Base-by-base conservation (phyloP, 1,140 invertebrate species). In the Sesamia nonagrioides region DNA sequence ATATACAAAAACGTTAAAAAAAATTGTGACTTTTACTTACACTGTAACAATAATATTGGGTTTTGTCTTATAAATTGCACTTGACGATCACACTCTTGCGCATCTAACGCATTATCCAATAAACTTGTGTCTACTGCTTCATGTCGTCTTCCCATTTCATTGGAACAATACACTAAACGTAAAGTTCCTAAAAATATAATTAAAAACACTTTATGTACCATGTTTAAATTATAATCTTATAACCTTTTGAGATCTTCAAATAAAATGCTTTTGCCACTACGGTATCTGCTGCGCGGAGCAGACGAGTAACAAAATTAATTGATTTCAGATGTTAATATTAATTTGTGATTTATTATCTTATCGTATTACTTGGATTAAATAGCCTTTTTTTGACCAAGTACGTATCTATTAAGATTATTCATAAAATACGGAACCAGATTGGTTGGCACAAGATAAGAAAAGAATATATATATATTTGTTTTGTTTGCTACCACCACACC, bases 101-200 rank as follows among this genome's bases (percentile, higher is more conserved):
- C 63, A 48, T 78, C 82, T n/a, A 90, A 78, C 17, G 80, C 82
- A 21, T 79, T 56, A 35, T 85, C 78, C 60, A 86, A 84, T 6
- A 88, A 56, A n/a, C 84, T 71, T 45, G 66, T 37, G 76, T 86
- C 73, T 42, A 84, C 56, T 17, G 75, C 77, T 17, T 54, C 50
- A 18, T 35, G 15, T 13, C 27, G 18, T 72, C 48, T 54, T 40
- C 52, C 50, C 2, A 72, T 2, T 56, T 33, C 66, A 50, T 48
- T 52, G 6, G 42, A 27, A 69, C 66, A 35, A 17, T 33, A 11
- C 37, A 66, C 61, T 18, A 66, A 9, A 42, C 54, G 27, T 33
- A 11, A 18, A 11, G 17, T 18, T 11, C 61, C 37, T 42, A 42
- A 13, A 66, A 66, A 18, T 37, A 42, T 1, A 21, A 66, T 11